phyloP scores from a whole-genome alignment of 2,113 vertebrate genomes.

The Hemichromis elongatus region DNA sequence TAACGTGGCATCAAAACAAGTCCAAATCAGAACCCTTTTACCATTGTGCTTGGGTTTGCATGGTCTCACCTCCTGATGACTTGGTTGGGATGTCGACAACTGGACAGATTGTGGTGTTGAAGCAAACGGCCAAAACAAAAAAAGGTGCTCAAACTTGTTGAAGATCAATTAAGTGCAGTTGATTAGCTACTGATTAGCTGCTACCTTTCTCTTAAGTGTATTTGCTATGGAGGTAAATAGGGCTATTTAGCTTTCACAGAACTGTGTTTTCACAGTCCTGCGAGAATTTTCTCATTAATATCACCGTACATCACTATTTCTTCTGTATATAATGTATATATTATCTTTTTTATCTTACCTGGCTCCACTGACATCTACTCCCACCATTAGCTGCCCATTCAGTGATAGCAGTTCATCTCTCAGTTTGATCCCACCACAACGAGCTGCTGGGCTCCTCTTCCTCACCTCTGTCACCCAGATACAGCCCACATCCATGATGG shows the following conservation, averaged over 20 bases:
- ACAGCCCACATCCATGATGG: conserved; percentile 87
- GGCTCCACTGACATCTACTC: conserved; percentile 89
- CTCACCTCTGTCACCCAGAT: conserved; percentile 95
- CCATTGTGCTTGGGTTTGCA: background rate
- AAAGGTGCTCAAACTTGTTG: background rate
- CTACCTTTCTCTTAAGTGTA: background rate
- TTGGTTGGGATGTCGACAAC: background rate
- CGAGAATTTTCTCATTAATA: too few species aligned
- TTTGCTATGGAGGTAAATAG: background rate
- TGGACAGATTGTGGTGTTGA: background rate
- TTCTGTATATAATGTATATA: background rate
- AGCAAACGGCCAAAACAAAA: background rate
- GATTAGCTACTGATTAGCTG: background rate
- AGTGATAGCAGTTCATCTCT: conserved; percentile 92
- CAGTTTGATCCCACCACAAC: conserved; percentile 83
- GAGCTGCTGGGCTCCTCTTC: conserved; percentile 85
- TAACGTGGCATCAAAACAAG: background rate
- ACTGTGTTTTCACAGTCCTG: too few species aligned
- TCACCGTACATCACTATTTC: too few species aligned
- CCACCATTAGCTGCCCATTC: conserved; percentile 95
- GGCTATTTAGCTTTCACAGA: background rate
- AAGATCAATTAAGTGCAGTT: background rate
- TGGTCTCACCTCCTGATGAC: background rate
- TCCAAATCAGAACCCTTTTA: background rate
- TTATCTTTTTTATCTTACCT: conserved; percentile 72